Evolutionary conservation across 2,888 invertebrate species (phyloP).

Genomic region (Oeneis ivallda): DNA sequence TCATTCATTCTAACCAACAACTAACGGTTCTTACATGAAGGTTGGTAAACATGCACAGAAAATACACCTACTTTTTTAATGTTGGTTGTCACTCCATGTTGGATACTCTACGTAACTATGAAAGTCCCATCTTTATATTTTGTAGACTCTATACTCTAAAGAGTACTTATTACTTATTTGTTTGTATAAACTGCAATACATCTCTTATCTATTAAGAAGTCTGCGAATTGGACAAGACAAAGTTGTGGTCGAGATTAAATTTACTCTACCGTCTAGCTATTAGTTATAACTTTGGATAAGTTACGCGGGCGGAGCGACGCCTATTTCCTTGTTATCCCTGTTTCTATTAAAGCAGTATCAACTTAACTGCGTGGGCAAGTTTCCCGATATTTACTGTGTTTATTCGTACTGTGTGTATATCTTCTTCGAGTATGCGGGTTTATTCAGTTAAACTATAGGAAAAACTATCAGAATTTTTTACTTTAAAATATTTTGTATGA

Average conservation of each 20-base stretch:
- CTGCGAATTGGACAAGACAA: constrained; percentile 21
- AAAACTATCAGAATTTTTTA: too few relatives aligned
- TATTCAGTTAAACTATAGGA: not conserved
- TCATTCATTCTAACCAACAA: too few relatives aligned
- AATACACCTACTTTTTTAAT: too few relatives aligned
- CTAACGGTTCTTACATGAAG: too few relatives aligned
- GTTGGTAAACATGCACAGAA: too few relatives aligned
- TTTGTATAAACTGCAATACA: not conserved
- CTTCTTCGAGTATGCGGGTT: not conserved
- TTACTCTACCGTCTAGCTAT: constrained; percentile 22
- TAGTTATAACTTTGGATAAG: constrained; percentile 28
- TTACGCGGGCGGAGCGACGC: constrained; percentile 26
- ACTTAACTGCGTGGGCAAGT: constrained; percentile 28
- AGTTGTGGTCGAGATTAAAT: constrained; percentile 28
- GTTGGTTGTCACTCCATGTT: too few relatives aligned
- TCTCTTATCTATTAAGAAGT: constrained; percentile 20
- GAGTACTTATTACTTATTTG: too few relatives aligned
- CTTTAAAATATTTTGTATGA: too few relatives aligned
- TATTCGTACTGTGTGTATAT: constrained; percentile 9
- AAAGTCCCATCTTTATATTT: too few relatives aligned
- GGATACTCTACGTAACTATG: too few relatives aligned
- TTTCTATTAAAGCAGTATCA: constrained; percentile 32
- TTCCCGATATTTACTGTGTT: constrained; percentile 22
- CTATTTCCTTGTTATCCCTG: constrained; percentile 32
- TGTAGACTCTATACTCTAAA: too few relatives aligned